These are phyloP conservation scores for Crambe crambe DNA, from an alignment of 37 sponge, comb jelly and placozoan genomes.

Conservation along the genomic window DNA sequence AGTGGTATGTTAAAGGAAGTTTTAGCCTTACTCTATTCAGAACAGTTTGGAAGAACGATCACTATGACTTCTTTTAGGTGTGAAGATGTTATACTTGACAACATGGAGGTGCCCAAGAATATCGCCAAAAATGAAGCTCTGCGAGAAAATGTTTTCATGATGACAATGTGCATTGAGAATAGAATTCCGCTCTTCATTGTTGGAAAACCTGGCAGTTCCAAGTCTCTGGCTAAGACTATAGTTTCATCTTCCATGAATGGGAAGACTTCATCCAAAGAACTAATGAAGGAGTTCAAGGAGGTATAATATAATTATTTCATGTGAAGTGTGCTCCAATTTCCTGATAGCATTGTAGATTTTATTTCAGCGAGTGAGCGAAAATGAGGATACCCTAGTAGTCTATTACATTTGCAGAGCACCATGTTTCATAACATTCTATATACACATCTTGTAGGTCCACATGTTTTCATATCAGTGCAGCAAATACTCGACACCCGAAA, in stretches of 20 bases:
- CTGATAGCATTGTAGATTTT: too few relatives aligned
- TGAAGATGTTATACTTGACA: constrained; percentile 76
- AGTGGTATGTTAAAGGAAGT: constrained; percentile 19
- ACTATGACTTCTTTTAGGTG: constrained; percentile 60
- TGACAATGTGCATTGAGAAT: constrained; percentile 91
- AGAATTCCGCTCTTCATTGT: constrained; percentile 90
- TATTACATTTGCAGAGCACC: too few relatives aligned
- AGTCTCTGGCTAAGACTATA: constrained; percentile 86
- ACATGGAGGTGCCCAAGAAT: constrained; percentile 71
- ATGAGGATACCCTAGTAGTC: too few relatives aligned
- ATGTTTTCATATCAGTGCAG: constrained; percentile 93
- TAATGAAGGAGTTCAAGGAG: constrained; percentile 74
- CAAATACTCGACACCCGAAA: constrained; percentile 80
- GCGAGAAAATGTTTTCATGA: constrained; percentile 96
- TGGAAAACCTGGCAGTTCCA: constrained; percentile 94
- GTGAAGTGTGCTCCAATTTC: neutral
- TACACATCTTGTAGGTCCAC: constrained; percentile 34
- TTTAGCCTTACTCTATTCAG: neutral
- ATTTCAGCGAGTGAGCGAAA: too few relatives aligned
- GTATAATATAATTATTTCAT: constrained; percentile 24
- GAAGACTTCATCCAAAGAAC: constrained; percentile 39
- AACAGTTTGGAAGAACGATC: neutral
- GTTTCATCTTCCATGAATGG: constrained; percentile 84
- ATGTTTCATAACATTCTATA: too few relatives aligned
- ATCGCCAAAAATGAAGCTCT: constrained; percentile 89